These are phyloP conservation scores for Balearica regulorum DNA, from an alignment of 2,797 vertebrate genomes.

Conservation along the genomic window DNA sequence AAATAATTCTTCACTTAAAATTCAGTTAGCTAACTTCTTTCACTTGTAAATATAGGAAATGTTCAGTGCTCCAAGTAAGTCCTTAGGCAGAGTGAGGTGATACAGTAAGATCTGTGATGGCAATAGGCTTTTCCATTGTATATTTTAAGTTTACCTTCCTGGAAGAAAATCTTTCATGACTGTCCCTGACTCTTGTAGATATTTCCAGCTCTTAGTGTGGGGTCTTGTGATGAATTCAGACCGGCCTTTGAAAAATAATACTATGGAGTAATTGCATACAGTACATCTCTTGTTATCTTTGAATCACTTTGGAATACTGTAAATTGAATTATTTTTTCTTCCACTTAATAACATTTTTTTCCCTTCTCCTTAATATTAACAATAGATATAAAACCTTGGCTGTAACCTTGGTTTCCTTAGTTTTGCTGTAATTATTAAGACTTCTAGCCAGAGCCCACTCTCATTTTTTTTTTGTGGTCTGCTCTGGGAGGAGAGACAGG, in stretches of 20 bases:
- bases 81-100: background rate
- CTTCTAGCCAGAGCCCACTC: background rate
- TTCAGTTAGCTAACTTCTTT: background rate
- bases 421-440: background rate
- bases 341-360: background rate
- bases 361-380: background rate
- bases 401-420: background rate
- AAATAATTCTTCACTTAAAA: background rate
- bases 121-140: background rate
- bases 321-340: background rate
- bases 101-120: background rate
- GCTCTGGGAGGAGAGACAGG: background rate
- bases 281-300: background rate
- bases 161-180: background rate
- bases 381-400: background rate
- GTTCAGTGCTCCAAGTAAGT: background rate
- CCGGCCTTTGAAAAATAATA: background rate
- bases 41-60: background rate
- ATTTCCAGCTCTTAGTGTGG: background rate
- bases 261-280: background rate
- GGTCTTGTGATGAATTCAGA: background rate
- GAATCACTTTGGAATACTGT: background rate
- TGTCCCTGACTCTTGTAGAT: background rate
- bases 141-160: background rate
- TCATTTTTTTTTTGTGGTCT: background rate